Percentiles rank a stretch among this genome's conserved stretches.
Evolutionary conservation across 64 coral and sea anemone genomes (phyloP).

Genomic region (Actinia equina): DNA sequence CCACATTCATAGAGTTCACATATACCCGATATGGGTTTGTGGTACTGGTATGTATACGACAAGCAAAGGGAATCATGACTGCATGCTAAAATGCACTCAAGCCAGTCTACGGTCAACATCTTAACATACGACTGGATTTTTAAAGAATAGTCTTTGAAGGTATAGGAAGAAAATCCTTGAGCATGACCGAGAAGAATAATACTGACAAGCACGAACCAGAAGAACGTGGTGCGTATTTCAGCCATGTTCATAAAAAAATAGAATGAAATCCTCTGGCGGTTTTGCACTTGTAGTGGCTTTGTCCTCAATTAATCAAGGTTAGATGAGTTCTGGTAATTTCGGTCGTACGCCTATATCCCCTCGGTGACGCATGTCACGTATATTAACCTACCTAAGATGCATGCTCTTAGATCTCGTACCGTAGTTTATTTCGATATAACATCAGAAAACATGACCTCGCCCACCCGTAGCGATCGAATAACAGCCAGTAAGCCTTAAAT

Average conservation of each 20-base stretch:
- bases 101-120: not conserved
- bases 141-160: conserved; percentile 9
- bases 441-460: no score
- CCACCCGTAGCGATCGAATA: no score
- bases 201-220: not conserved
- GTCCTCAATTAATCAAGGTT: no score
- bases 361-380: no score
- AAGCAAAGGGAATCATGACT: not conserved
- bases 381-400: no score
- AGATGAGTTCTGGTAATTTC: no score
- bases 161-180: not conserved
- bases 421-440: no score
- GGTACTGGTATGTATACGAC: not conserved
- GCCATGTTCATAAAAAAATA: not conserved
- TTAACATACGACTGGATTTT: not conserved
- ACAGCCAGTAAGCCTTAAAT: no score
- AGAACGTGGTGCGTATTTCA: not conserved
- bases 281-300: no score
- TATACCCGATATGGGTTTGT: not conserved
- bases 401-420: no score
- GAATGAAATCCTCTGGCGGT: not conserved
- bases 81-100: not conserved
- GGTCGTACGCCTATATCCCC: no score
- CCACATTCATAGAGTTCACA: conserved; percentile 9
- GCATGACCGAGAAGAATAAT: not conserved